phyloP scores from a whole-genome alignment of 2,888 invertebrate genomes.

The Dryocosmus kuriphilus region DNA sequence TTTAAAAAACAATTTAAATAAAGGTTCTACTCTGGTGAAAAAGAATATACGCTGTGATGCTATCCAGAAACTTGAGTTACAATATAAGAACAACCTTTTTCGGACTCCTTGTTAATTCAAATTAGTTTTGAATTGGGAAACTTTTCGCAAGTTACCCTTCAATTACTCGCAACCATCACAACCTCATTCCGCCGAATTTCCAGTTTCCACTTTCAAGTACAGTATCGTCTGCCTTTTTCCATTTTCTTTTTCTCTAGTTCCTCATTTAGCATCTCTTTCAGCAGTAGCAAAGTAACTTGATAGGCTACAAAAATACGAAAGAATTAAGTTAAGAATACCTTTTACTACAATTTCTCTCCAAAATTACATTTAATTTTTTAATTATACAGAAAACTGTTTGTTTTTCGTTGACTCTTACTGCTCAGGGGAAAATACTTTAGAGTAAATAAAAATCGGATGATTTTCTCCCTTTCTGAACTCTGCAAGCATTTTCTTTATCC shows the following conservation, averaged over 20 bases:
- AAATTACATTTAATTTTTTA: too few species aligned
- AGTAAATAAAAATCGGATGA: not conserved
- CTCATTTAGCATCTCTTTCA: constrained; percentile 18
- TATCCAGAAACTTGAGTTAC: too few species aligned
- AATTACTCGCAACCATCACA: not conserved
- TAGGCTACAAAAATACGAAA: constrained; percentile 18
- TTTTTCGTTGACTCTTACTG: too few species aligned
- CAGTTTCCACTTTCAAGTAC: not conserved
- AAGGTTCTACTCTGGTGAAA: too few species aligned
- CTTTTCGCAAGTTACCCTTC: not conserved
- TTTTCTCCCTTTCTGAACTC: not conserved
- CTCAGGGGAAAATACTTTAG: too few species aligned
- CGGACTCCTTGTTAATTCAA: not conserved
- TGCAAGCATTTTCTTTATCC: not conserved
- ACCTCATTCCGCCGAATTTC: constrained; percentile 23
- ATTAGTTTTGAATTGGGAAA: not conserved
- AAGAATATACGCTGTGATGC: too few species aligned
- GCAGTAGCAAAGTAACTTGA: constrained; percentile 18
- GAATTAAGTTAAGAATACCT: too few species aligned
- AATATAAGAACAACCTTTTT: not conserved
- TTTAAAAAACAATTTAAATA: too few species aligned
- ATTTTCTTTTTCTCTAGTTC: constrained; percentile 10
- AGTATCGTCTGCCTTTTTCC: not conserved
- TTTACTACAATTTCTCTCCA: too few species aligned
- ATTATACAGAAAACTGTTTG: too few species aligned